phyloP scores from a whole-genome alignment of 2,113 vertebrate species.

The Phyllostomus hastatus region DNA sequence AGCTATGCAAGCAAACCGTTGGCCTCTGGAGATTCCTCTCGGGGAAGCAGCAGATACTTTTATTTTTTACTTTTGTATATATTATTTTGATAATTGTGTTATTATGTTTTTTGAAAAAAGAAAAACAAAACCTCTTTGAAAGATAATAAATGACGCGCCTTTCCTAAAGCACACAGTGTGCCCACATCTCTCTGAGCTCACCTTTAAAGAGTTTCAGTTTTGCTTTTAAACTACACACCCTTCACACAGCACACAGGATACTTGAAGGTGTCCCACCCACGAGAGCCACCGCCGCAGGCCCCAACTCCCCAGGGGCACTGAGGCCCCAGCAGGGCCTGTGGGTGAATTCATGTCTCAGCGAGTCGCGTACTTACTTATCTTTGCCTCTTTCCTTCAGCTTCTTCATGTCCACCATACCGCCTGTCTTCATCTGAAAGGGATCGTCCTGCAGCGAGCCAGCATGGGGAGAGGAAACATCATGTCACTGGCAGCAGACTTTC shows the following conservation, averaged over 20 bases:
- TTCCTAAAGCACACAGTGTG: neutral
- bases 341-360: fast-evolving
- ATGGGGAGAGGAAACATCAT: neutral
- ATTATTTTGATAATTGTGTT: neutral
- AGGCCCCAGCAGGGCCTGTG: neutral
- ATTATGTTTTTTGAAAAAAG: neutral
- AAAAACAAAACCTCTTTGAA: neutral
- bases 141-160: neutral
- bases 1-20: fast-evolving
- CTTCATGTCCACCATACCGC: slow-evolving; percentile 98
- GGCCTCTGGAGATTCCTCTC: neutral
- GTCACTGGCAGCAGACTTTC: neutral
- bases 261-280: neutral
- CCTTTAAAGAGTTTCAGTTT: neutral
- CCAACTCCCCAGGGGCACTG: neutral
- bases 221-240: neutral
- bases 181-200: neutral
- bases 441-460: slow-evolving; percentile 86
- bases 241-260: neutral
- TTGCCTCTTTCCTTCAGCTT: slow-evolving; percentile 94
- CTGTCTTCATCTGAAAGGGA: slow-evolving; percentile 95
- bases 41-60: neutral
- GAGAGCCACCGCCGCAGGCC: neutral
- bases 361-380: slow-evolving; percentile 85
- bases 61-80: neutral